phyloP scores from a whole-genome alignment of 2,888 invertebrate genomes.

The Drosophila borborema region DNA sequence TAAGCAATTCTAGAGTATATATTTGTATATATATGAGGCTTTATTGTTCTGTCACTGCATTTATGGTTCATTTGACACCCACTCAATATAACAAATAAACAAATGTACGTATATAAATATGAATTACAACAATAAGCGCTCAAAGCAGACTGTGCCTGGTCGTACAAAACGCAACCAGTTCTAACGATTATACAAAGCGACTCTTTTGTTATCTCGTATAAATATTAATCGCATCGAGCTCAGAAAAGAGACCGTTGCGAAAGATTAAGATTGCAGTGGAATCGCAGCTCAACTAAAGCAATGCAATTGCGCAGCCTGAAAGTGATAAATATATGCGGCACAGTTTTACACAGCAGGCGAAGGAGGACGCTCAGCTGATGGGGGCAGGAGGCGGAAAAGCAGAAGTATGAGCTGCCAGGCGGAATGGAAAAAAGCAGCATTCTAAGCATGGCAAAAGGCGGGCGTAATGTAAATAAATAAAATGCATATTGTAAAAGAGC shows the following conservation, averaged over 20 bases:
- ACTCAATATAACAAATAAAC: not conserved
- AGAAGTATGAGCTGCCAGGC: not conserved
- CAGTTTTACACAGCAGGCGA: slow-evolving; percentile 15
- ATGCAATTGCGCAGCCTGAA: slow-evolving; percentile 51
- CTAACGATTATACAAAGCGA: slow-evolving; percentile 39
- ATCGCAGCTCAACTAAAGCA: slow-evolving; percentile 33
- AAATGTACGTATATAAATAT: slow-evolving; percentile 6
- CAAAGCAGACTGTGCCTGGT: slow-evolving; percentile 4
- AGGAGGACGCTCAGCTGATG: not conserved
- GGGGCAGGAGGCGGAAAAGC: not conserved
- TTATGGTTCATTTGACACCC: slow-evolving; percentile 9
- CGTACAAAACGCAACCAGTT: slow-evolving; percentile 14
- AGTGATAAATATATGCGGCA: slow-evolving; percentile 44
- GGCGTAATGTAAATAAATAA: slow-evolving; percentile 31
- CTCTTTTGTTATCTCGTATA: slow-evolving; percentile 46
- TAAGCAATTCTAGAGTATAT: not conserved
- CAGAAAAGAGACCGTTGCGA: slow-evolving; percentile 9
- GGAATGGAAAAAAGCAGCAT: not conserved
- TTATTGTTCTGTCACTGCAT: slow-evolving; percentile 6
- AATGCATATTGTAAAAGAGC: slow-evolving; percentile 6
- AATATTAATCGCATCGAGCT: slow-evolving; percentile 48
- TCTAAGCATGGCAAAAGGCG: slow-evolving; percentile 13
- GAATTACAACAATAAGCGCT: slow-evolving; percentile 7
- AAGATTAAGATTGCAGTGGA: slow-evolving; percentile 30
- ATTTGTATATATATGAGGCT: not conserved